phyloP scores from a whole-genome alignment of 2,888 invertebrate species.

The Drosophila differens region DNA sequence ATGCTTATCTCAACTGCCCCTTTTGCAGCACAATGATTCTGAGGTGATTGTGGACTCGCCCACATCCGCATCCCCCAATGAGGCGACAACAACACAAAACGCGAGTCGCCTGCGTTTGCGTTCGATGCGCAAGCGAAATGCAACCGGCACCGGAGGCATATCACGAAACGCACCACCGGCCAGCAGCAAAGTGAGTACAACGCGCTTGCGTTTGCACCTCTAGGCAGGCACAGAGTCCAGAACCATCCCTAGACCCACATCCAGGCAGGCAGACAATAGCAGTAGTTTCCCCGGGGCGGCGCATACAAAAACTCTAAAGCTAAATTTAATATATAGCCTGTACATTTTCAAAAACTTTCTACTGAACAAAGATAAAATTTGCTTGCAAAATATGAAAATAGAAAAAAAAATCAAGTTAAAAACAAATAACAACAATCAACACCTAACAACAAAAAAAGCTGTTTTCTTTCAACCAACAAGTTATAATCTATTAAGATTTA shows the following conservation, averaged over 20 bases:
- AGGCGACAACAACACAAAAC: background rate
- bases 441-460: constrained; percentile 40
- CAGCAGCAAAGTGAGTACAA: constrained; percentile 71
- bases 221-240: constrained; percentile 34
- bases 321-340: constrained; percentile 14
- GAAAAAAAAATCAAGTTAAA: constrained; percentile 21
- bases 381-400: constrained; percentile 11
- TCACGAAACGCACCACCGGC: constrained; percentile 23
- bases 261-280: constrained; percentile 16
- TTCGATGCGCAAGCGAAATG: constrained; percentile 51
- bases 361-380: background rate
- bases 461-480: constrained; percentile 51
- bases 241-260: constrained; percentile 1
- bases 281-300: constrained; percentile 10
- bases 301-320: background rate
- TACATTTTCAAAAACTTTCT: constrained; percentile 5
- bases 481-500: background rate
- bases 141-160: background rate
- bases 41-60: constrained; percentile 82
- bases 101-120: constrained; percentile 58
- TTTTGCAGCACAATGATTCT: constrained; percentile 65
- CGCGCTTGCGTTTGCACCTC: constrained; percentile 64
- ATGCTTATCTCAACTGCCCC: background rate
- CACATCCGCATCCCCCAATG: constrained; percentile 30
- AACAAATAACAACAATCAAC: constrained; percentile 19